A percentile compares a stretch with the other conserved stretches of the same genome.
Evolutionary conservation across 1,140 invertebrate genomes (phyloP).

Genomic region (Oreohelix idahoensis): DNA sequence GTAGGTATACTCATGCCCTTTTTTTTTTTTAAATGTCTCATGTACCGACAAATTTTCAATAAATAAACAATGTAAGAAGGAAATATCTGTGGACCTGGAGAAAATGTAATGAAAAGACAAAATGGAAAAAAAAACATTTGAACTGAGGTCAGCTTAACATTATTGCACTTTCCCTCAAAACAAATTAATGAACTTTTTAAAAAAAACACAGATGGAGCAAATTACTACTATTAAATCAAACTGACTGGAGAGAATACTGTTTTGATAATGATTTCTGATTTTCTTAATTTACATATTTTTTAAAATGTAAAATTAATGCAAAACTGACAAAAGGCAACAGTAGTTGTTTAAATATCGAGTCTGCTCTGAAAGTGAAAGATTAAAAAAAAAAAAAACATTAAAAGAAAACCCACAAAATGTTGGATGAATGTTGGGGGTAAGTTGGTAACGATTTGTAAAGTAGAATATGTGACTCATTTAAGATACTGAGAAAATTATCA

Average conservation of each 20-base stretch:
- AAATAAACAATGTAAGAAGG: too few species aligned
- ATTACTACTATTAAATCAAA: background rate
- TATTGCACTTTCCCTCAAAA: conserved; percentile 33
- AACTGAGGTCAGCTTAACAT: conserved; percentile 25
- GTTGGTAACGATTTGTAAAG: background rate
- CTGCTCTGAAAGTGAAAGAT: background rate
- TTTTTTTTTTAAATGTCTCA: too few species aligned
- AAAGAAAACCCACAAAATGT: background rate
- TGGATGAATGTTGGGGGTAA: background rate
- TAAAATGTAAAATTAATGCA: too few species aligned
- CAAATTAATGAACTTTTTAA: background rate
- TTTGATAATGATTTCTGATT: background rate
- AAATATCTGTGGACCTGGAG: too few species aligned
- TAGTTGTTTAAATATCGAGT: too few species aligned
- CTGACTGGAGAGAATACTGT: background rate
- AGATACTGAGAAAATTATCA: too few species aligned
- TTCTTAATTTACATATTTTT: background rate
- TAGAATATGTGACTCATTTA: background rate
- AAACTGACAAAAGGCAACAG: background rate
- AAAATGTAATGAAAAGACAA: too few species aligned
- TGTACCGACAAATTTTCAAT: too few species aligned
- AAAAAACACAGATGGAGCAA: background rate
- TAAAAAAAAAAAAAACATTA: background rate
- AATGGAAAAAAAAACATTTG: too few species aligned
- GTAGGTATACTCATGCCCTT: too few species aligned